Evolutionary conservation across 2,797 vertebrate genomes (phyloP), one percentile per base, ranked within the genome.

Genomic region (Coendou prehensilis): DNA sequence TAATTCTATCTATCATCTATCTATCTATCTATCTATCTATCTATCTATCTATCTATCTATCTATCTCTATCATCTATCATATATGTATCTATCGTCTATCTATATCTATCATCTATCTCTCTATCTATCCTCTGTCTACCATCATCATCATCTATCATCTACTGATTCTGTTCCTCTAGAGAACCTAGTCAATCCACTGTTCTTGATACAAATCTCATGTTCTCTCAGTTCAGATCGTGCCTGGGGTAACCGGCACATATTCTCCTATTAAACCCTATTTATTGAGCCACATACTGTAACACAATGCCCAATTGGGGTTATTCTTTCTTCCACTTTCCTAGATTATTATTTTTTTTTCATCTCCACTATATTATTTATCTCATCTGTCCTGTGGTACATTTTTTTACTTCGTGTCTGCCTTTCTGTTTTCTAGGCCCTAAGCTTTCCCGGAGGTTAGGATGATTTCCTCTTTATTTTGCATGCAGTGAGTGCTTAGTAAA

Each of bases 341-440:
- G 57, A 76, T 75, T 67, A 57, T 5, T 41, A 41, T 22, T 13
- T 11, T 73, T 30, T 63, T 64, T 9, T 7, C 50, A 47, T 52
- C 9, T 78, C 47, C 9, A 0, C 47, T 22, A 1, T 45, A 9
- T 67, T 90, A 82, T 54, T 82, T 73, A 50, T 50, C 80, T 30
- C 9, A 26, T 52, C 15, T 45, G 26, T 57, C 22, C 17, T 69
- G 6, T 57, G 30, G 37, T 23, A 75, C 33, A 13, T 9, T 52
- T 90, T 93, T 78, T 33, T 6, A 50, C 30, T 73, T 71, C 11
- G 9, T 86, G 41, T 86, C 87, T 80, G 33, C 15, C 41, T 88
- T 87, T 91, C 78, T 89, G 67, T 83, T 92, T 92, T 52, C 75
- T 67, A 73, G 41, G 92, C 61, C 30, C 10, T 30, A 14, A 59